phyloP scores from a whole-genome alignment of 1,140 invertebrate species.

The Sitobion miscanthi region DNA sequence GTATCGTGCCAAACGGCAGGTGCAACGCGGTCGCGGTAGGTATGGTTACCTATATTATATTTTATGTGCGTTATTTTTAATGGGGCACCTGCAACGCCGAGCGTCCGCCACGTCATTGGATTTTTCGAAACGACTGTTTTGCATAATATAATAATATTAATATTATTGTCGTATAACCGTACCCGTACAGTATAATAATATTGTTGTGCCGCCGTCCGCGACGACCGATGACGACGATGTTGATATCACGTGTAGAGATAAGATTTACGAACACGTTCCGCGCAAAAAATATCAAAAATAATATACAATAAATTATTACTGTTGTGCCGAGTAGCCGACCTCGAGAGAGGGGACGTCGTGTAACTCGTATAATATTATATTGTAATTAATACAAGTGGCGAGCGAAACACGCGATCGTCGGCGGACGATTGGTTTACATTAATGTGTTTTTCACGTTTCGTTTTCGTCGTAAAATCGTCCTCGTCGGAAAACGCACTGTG shows the following conservation, averaged over 20 bases:
- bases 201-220: not conserved
- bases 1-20: slow-evolving; percentile 3
- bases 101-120: not conserved
- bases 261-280: not conserved
- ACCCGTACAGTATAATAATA: not conserved
- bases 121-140: not conserved
- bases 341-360: too few relatives aligned
- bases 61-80: not conserved
- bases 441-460: not conserved
- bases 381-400: not conserved
- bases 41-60: not conserved
- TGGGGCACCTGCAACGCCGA: not conserved
- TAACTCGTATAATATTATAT: not conserved
- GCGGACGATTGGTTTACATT: not conserved
- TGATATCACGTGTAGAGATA: not conserved
- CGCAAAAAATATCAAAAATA: too few relatives aligned
- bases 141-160: not conserved
- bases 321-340: not conserved
- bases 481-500: not conserved
- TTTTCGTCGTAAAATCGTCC: not conserved
- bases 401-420: not conserved
- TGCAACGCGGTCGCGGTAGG: not conserved
- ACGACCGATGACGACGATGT: not conserved
- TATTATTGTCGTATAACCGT: not conserved
- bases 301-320: too few relatives aligned